phyloP scores from a whole-genome alignment of 2,797 vertebrate species.

The Poecilia wingei region DNA sequence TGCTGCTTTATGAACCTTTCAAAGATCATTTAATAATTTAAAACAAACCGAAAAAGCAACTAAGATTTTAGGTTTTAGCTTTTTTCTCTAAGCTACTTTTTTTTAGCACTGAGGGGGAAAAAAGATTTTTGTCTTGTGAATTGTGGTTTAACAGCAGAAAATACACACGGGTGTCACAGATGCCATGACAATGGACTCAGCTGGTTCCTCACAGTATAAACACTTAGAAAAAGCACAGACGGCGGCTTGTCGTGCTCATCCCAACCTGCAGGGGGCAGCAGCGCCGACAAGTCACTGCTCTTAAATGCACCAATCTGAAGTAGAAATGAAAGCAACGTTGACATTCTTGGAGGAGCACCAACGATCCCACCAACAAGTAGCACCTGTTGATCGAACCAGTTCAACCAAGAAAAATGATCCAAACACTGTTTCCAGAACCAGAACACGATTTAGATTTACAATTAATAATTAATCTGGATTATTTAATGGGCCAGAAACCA shows the following conservation, averaged over 20 bases:
- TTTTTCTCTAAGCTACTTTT: background rate
- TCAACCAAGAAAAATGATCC: conserved; percentile 15
- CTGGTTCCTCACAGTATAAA: conserved; percentile 40
- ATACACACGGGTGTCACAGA: conserved; percentile 28
- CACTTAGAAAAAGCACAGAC: conserved; percentile 40
- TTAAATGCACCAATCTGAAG: conserved; percentile 25
- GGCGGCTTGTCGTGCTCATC: conserved; percentile 30
- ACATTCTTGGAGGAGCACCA: conserved; percentile 56
- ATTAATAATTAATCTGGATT: background rate
- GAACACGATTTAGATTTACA: conserved; percentile 28
- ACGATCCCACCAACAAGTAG: conserved; percentile 33
- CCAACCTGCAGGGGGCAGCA: conserved; percentile 45
- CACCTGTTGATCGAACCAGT: conserved; percentile 45
- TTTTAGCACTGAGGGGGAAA: background rate
- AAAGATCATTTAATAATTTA: background rate
- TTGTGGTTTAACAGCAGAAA: conserved; percentile 13
- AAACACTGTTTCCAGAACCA: conserved; percentile 4
- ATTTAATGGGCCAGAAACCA: background rate
- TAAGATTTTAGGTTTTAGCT: background rate
- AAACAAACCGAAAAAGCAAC: background rate
- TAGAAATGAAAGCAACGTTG: conserved; percentile 3
- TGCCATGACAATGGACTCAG: conserved; percentile 23
- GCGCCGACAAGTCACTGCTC: conserved; percentile 13
- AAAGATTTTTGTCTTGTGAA: background rate
- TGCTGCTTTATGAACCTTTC: background rate